A percentile compares a stretch with the other conserved stretches of the same genome.
phyloP scores from a whole-genome alignment of 2,113 vertebrate genomes.

The Rhinogobius similis region DNA sequence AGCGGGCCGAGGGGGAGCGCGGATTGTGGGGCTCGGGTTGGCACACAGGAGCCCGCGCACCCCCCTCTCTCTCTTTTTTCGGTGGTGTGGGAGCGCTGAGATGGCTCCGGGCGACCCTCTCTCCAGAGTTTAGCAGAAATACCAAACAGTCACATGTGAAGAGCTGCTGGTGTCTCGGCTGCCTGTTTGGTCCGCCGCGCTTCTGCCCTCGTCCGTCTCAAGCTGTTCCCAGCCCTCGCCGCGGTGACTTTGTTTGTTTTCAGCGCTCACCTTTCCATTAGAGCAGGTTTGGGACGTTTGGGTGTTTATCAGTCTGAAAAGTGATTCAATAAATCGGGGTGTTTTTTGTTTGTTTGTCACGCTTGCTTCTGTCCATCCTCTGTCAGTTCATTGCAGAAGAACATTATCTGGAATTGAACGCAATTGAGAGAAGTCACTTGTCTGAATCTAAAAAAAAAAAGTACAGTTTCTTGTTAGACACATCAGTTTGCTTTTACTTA shows the following conservation, averaged over 20 bases:
- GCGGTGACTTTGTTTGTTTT: constrained; percentile 53
- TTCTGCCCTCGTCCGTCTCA: constrained; percentile 31
- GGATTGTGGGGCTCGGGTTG: constrained; percentile 49
- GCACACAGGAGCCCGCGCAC: constrained; percentile 45
- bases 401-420: too few species aligned
- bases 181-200: constrained; percentile 35
- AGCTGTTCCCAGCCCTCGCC: constrained; percentile 51
- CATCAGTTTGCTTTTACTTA: too few species aligned
- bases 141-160: constrained; percentile 75
- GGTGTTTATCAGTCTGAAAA: constrained; percentile 11
- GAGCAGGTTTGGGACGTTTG: constrained; percentile 20
- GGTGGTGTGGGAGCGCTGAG: constrained; percentile 51
- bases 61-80: constrained; percentile 33
- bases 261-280: constrained; percentile 39
- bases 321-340: neutral
- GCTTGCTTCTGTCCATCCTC: too few species aligned
- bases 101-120: constrained; percentile 71
- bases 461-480: too few species aligned
- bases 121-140: constrained; percentile 78
- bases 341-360: neutral
- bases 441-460: too few species aligned
- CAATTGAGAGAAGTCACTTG: too few species aligned
- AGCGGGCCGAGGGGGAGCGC: constrained; percentile 43
- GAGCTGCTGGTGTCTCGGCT: constrained; percentile 52
- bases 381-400: neutral